These are phyloP conservation scores for Tetrao urogallus DNA, from an alignment of 2,113 vertebrate species.

Conservation along the genomic window DNA sequence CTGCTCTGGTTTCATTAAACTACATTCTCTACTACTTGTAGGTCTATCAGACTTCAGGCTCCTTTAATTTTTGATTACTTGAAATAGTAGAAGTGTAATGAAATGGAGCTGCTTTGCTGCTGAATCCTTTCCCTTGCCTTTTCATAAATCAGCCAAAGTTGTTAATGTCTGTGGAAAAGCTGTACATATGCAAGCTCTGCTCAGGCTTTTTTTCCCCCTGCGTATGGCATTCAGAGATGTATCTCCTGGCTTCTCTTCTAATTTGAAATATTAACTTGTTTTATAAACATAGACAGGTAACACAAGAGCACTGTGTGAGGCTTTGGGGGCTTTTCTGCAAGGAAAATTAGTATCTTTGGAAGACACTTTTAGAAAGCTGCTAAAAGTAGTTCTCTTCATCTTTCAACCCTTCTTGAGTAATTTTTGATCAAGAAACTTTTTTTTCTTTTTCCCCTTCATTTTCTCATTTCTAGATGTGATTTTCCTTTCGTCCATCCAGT, in stretches of 20 bases:
- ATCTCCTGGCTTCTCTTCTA: not conserved
- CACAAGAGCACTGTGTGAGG: not conserved
- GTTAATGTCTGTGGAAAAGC: not conserved
- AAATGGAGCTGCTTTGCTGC: not conserved
- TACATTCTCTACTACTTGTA: not conserved
- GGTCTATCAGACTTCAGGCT: not conserved
- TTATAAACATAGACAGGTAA: not conserved
- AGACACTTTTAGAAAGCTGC: not conserved
- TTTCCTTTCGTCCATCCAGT: not conserved
- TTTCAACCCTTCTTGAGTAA: not conserved
- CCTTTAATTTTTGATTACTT: not conserved
- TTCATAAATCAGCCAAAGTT: not conserved
- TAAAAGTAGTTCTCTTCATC: not conserved
- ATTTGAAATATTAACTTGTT: not conserved
- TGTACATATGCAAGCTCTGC: not conserved
- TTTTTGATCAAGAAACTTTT: not conserved
- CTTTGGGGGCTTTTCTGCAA: not conserved
- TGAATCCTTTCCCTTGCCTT: not conserved
- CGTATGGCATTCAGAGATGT: not conserved
- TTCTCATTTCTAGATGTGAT: not conserved
- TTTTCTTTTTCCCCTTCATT: not conserved
- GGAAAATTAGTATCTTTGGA: not conserved
- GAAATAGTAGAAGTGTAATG: not conserved
- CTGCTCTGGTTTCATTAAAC: not conserved
- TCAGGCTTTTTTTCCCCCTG: rapidly evolving